A percentile compares a stretch with the other conserved stretches of the same genome.
These are phyloP conservation scores for Drosophila jambulina DNA, from an alignment of 1,140 invertebrate genomes.

Conservation along the genomic window DNA sequence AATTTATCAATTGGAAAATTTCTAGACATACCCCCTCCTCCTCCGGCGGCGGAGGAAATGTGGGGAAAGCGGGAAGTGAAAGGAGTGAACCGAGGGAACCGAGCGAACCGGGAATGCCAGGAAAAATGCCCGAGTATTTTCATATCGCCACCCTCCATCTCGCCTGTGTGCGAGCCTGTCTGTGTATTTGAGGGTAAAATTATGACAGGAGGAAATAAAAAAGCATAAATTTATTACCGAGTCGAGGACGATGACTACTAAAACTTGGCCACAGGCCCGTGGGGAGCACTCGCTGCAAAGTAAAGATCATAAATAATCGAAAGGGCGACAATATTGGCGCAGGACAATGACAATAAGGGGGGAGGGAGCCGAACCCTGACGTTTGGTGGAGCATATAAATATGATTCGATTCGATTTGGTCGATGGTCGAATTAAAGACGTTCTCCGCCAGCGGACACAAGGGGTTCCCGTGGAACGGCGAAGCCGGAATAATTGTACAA, in stretches of 20 bases:
- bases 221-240: constrained; percentile 84
- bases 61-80: background rate
- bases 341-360: constrained; percentile 54
- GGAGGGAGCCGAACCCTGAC: constrained; percentile 44
- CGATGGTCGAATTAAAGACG: constrained; percentile 41
- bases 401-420: constrained; percentile 51
- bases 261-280: constrained; percentile 83
- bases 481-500: constrained; percentile 77
- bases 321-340: constrained; percentile 79
- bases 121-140: constrained; percentile 74
- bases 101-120: constrained; percentile 16
- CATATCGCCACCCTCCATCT: constrained; percentile 38
- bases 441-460: constrained; percentile 21
- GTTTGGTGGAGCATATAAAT: constrained; percentile 65
- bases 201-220: constrained; percentile 84
- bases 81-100: constrained; percentile 10
- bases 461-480: constrained; percentile 24
- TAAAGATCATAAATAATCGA: constrained; percentile 82
- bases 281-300: constrained; percentile 69
- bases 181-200: constrained; percentile 80
- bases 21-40: constrained; percentile 49
- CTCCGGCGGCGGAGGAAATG: background rate
- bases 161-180: constrained; percentile 21
- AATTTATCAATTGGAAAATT: constrained; percentile 84
- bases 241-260: constrained; percentile 79